Conservation (phyloP, 2,888 invertebrate genomes). For the Eledona agricola region DNA sequence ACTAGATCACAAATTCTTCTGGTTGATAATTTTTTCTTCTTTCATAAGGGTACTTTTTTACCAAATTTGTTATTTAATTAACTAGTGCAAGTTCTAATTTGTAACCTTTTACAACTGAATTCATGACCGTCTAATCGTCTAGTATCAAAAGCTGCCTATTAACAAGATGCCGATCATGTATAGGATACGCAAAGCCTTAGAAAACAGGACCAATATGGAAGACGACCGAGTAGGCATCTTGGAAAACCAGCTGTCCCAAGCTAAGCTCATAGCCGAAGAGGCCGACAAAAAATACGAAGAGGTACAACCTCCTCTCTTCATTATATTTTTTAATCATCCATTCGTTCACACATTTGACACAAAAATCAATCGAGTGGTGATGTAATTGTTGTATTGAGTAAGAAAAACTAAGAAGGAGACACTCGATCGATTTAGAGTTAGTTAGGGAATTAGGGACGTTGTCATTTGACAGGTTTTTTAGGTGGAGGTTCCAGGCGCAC, state of each 20-base stretch:
- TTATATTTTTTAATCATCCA: too few species aligned
- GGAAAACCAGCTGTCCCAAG: conserved; percentile 98
- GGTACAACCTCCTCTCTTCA: conserved; percentile 68
- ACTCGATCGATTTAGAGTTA: background rate
- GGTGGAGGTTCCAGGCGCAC: conserved; percentile 6
- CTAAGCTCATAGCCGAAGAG: conserved; percentile 99
- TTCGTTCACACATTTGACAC: too few species aligned
- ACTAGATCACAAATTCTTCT: too few species aligned
- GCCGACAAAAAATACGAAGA: conserved; percentile 99
- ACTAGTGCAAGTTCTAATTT: too few species aligned
- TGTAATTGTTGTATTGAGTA: background rate
- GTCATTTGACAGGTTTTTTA: conserved; percentile 7
- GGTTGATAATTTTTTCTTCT: too few species aligned
- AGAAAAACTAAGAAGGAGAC: background rate
- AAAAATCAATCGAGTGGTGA: too few species aligned
- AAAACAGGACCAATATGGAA: conserved; percentile 99
- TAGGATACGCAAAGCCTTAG: conserved; percentile 98
- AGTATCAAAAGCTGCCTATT: too few species aligned
- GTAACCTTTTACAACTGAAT: too few species aligned
- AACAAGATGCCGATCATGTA: conserved; percentile 35
- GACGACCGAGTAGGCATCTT: conserved; percentile 98
- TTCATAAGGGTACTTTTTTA: too few species aligned
- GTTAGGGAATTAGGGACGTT: conserved; percentile 24
- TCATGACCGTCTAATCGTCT: too few species aligned
- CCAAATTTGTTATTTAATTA: too few species aligned